phyloP scores from a whole-genome alignment of 2,797 vertebrate species.

The Sardinella longiceps region DNA sequence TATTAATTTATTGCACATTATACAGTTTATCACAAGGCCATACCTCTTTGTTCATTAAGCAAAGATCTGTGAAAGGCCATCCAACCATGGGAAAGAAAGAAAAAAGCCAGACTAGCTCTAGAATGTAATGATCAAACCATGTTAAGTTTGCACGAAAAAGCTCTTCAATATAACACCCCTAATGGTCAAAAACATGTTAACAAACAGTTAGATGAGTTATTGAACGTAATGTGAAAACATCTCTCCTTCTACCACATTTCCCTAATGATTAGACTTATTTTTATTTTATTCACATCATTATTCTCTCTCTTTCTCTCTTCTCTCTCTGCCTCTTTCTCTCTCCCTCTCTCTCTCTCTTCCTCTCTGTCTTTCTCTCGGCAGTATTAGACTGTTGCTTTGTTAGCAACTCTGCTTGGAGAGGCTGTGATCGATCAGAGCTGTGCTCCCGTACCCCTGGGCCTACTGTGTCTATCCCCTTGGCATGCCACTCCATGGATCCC shows the following conservation, averaged over 20 bases:
- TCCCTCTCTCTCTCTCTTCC: background rate
- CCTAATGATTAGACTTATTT: background rate
- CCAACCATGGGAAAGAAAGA: background rate
- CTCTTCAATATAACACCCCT: no score
- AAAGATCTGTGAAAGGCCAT: background rate
- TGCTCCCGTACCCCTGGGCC: constrained; percentile 24
- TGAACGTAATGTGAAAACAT: background rate
- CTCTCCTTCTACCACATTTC: background rate
- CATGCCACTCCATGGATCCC: constrained; percentile 48
- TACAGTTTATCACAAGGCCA: constrained; percentile 17
- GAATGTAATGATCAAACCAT: background rate
- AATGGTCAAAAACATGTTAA: no score
- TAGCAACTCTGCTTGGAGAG: constrained; percentile 33
- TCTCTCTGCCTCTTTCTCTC: background rate
- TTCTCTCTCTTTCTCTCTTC: background rate
- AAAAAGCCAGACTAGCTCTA: background rate
- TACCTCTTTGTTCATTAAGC: background rate
- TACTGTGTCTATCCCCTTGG: constrained; percentile 39
- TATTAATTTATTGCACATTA: background rate
- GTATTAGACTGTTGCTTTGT: constrained; percentile 36
- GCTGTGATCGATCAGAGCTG: constrained; percentile 50
- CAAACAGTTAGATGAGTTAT: background rate
- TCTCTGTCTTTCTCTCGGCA: constrained; percentile 10
- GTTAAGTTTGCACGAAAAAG: background rate
- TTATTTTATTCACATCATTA: background rate